phyloP scores from a whole-genome alignment of 2,113 vertebrate genomes.

The Gasterosteus aculeatus region DNA sequence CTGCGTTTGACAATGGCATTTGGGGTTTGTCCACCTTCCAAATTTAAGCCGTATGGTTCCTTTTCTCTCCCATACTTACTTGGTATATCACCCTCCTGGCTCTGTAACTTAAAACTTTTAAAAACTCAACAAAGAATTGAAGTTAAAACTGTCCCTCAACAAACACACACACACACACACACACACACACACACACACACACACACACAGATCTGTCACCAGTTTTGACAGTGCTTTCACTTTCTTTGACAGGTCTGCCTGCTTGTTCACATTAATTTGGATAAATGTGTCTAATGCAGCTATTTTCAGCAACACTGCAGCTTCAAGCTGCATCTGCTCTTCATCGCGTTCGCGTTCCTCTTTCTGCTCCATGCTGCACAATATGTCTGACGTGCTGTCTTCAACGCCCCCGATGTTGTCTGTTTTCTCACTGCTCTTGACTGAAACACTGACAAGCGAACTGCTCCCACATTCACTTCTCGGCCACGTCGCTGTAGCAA shows the following conservation, averaged over 20 bases:
- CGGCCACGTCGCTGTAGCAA: neutral
- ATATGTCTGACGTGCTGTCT: constrained; percentile 34
- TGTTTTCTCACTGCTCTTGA: constrained; percentile 27
- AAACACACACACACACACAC: neutral
- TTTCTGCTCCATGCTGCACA: constrained; percentile 26
- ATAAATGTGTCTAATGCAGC: constrained; percentile 47
- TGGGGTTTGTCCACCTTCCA: neutral
- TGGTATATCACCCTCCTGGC: neutral
- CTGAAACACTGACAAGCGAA: constrained; percentile 32
- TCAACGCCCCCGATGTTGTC: constrained; percentile 12
- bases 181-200: neutral
- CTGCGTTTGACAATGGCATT: neutral
- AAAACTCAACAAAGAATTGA: constrained; percentile 1
- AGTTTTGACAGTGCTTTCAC: constrained; percentile 40
- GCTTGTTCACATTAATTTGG: constrained; percentile 55
- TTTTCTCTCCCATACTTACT: neutral
- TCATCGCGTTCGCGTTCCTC: constrained; percentile 13
- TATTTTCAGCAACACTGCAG: constrained; percentile 61
- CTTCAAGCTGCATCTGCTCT: constrained; percentile 32
- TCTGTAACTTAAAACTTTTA: neutral
- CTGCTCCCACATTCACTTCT: constrained; percentile 15
- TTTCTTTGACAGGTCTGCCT: constrained; percentile 62
- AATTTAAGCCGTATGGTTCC: neutral
- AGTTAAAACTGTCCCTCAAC: neutral
- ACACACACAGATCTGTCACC: constrained; percentile 16